phyloP scores from a whole-genome alignment of 2,113 vertebrate species.

The Cottus gobio region DNA sequence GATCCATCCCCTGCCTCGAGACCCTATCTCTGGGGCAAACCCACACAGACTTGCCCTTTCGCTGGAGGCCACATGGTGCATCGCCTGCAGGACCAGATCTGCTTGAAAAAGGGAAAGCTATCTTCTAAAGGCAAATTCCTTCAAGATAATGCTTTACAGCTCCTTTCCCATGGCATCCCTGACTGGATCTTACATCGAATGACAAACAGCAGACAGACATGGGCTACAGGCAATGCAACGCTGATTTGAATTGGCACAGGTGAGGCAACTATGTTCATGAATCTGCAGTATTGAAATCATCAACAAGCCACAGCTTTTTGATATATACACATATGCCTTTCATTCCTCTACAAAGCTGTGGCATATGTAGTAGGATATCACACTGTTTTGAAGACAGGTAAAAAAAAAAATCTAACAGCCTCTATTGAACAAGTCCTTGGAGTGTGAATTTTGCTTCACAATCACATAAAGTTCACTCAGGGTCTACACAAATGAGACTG shows the following conservation, averaged over 20 bases:
- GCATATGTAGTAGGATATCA: slow-evolving; percentile 15
- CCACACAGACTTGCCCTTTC: slow-evolving; percentile 76
- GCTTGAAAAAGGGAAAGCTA: slow-evolving; percentile 71
- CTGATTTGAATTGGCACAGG: slow-evolving; percentile 30
- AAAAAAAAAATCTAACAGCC: slow-evolving; percentile 34
- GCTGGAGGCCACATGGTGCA: slow-evolving; percentile 62
- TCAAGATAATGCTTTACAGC: slow-evolving; percentile 52
- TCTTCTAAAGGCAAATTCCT: slow-evolving; percentile 68
- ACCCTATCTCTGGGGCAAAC: slow-evolving; percentile 73
- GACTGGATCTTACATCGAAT: slow-evolving; percentile 52
- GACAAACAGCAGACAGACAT: slow-evolving; percentile 31
- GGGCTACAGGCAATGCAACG: slow-evolving; percentile 22
- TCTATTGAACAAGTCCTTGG: slow-evolving; percentile 44
- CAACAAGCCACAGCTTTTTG: slow-evolving; percentile 5
- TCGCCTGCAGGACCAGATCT: slow-evolving; percentile 55
- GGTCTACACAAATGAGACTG: slow-evolving; percentile 76
- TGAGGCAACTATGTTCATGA: slow-evolving; percentile 10
- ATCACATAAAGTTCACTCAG: slow-evolving; percentile 64
- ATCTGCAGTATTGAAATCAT: slow-evolving; percentile 1
- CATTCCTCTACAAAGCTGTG: slow-evolving; percentile 8
- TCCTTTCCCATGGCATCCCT: slow-evolving; percentile 36
- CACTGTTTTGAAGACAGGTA: slow-evolving; percentile 40
- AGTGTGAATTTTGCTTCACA: slow-evolving; percentile 66
- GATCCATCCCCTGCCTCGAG: slow-evolving; percentile 62
- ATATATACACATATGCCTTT: neutral